Conservation (phyloP, 2,797 vertebrate genomes). For the Lemur catta region DNA sequence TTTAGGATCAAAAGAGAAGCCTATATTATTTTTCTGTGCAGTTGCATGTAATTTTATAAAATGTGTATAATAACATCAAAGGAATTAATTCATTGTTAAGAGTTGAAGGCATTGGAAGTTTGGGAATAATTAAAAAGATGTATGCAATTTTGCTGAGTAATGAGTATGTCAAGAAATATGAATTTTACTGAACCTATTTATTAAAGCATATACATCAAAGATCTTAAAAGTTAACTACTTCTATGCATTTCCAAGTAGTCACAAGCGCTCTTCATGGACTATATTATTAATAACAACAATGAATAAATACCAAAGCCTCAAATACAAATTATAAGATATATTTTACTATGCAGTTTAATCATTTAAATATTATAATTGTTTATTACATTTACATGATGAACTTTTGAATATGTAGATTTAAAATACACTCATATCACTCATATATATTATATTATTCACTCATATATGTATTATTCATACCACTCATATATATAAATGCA, state of each 20-base stretch:
- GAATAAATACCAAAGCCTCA: background rate
- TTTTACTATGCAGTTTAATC: background rate
- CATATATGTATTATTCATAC: too few species aligned
- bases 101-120: background rate
- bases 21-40: background rate
- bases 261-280: background rate
- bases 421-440: background rate
- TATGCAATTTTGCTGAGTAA: background rate
- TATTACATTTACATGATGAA: background rate
- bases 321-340: background rate
- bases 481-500: too few species aligned
- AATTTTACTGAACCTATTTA: conserved; percentile 26
- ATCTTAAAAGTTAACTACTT: background rate
- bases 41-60: background rate
- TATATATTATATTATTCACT: too few species aligned
- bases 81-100: conserved; percentile 8
- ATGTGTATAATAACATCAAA: conserved; percentile 38
- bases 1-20: conserved; percentile 37
- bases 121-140: conserved; percentile 28
- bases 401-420: background rate
- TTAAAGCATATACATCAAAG: conserved; percentile 5
- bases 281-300: background rate
- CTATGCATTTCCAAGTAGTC: background rate
- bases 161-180: background rate
- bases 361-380: background rate